Conservation (phyloP, 2,797 vertebrate genomes). For the Hemibagrus guttatus region DNA sequence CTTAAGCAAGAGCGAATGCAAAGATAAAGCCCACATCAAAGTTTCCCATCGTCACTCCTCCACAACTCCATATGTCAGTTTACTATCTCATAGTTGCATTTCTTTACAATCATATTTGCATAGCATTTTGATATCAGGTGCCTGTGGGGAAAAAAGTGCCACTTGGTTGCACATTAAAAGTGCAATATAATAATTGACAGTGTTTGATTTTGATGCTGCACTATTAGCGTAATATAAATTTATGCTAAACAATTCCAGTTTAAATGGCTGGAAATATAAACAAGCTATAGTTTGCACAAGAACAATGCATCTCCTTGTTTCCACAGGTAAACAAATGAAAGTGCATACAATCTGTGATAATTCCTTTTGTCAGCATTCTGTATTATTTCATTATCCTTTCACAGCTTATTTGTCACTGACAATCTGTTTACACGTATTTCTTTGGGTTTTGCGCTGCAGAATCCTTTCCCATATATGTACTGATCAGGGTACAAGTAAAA, state of each 20-base stretch:
- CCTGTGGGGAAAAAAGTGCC: constrained; percentile 49
- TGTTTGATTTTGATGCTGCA: constrained; percentile 4
- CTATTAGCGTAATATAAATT: not conserved
- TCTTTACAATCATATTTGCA: constrained; percentile 56
- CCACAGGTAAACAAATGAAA: not conserved
- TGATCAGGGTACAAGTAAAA: not conserved
- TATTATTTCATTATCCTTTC: not conserved
- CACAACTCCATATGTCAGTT: constrained; percentile 26
- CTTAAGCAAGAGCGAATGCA: constrained; percentile 74
- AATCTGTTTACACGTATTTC: constrained; percentile 28
- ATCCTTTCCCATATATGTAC: not conserved
- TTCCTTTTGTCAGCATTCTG: not conserved
- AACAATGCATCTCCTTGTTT: constrained; percentile 8
- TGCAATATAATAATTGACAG: constrained; percentile 34
- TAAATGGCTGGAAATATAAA: not conserved
- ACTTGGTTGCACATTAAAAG: constrained; percentile 9
- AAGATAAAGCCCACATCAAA: constrained; percentile 46
- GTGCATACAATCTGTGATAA: not conserved
- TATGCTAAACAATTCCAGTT: not conserved
- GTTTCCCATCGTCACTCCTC: not conserved
- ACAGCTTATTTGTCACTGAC: not conserved
- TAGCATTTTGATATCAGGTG: constrained; percentile 33
- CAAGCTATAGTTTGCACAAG: constrained; percentile 25
- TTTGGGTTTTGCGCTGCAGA: not conserved
- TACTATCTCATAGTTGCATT: constrained; percentile 5